These are phyloP conservation scores for Sinohyriopsis cumingii DNA, from an alignment of 2,888 invertebrate genomes.

Conservation along the genomic window DNA sequence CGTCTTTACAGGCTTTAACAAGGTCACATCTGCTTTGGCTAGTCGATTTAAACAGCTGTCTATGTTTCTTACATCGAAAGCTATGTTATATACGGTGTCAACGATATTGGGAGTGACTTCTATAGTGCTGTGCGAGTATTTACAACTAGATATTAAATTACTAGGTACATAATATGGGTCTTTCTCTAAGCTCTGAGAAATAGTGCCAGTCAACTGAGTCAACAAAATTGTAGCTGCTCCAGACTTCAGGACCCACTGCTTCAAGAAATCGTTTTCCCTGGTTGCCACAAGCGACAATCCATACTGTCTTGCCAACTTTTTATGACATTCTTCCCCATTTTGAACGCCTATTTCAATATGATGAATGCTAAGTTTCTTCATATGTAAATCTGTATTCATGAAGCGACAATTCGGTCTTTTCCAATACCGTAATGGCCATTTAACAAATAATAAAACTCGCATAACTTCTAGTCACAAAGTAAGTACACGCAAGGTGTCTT, in stretches of 20 bases:
- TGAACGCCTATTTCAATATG: conserved; percentile 68
- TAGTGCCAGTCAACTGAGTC: conserved; percentile 44
- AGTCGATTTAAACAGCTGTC: conserved; percentile 46
- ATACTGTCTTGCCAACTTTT: conserved; percentile 55
- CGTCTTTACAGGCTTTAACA: conserved; percentile 58
- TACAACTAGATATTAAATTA: neutral
- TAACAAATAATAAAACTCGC: too few species aligned
- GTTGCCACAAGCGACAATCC: conserved; percentile 54
- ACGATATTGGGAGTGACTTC: neutral
- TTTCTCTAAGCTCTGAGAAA: conserved; percentile 1
- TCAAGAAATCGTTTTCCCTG: conserved; percentile 24
- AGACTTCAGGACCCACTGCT: conserved; percentile 61
- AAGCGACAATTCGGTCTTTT: too few species aligned
- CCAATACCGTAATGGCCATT: too few species aligned
- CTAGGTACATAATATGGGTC: conserved; percentile 31
- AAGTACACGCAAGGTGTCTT: too few species aligned
- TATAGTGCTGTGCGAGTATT: neutral
- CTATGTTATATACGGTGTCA: conserved; percentile 72
- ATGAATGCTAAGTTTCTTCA: conserved; percentile 42
- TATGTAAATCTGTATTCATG: too few species aligned
- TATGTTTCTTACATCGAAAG: conserved; percentile 69
- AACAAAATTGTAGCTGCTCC: conserved; percentile 62
- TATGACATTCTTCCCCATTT: conserved; percentile 53
- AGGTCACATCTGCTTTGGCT: conserved; percentile 49
- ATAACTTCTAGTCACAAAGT: too few species aligned